Conservation (phyloP, 1,140 invertebrate species). For the Chionoecetes opilio region DNA sequence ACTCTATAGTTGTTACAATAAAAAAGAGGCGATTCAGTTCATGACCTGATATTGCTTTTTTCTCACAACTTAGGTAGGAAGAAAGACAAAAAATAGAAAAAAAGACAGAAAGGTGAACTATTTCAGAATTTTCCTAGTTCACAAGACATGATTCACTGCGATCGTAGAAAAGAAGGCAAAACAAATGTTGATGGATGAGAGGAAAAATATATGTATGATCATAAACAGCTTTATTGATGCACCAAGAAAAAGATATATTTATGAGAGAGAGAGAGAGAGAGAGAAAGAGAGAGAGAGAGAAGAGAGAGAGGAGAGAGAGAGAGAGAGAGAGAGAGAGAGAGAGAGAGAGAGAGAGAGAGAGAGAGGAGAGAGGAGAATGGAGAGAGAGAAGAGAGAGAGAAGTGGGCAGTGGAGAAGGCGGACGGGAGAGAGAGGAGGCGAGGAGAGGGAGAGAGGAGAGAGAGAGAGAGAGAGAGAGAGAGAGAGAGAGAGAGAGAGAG, state of each 20-base stretch:
- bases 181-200: background rate
- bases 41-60: too few species aligned
- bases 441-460: background rate
- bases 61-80: background rate
- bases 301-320: background rate
- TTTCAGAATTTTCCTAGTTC: too few species aligned
- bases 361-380: background rate
- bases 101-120: background rate
- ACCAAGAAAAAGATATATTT: background rate
- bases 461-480: background rate
- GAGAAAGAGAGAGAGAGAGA: constrained; percentile 9
- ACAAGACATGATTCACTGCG: background rate
- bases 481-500: background rate
- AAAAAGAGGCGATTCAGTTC: too few species aligned
- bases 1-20: too few species aligned
- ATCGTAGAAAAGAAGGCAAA: background rate
- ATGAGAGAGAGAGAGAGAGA: background rate
- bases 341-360: background rate
- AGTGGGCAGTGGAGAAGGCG: background rate
- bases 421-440: too few species aligned
- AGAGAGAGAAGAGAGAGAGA: background rate
- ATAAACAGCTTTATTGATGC: too few species aligned
- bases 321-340: background rate
- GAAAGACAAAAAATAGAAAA: background rate
- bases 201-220: too few species aligned